Conservation (phyloP, 1,140 invertebrate genomes). For the Conus betulinus region DNA sequence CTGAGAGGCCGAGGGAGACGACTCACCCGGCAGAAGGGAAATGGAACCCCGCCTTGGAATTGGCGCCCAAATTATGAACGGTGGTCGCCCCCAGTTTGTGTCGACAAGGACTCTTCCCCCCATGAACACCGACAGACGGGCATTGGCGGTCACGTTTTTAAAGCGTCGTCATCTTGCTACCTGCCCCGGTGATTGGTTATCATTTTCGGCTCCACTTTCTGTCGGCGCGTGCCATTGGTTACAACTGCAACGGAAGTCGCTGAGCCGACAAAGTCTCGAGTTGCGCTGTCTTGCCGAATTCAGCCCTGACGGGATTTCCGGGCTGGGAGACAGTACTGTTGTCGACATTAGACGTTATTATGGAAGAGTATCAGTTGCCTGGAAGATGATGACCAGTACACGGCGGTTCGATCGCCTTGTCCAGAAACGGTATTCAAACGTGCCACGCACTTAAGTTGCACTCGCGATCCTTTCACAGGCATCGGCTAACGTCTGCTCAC, state of each 20-base stretch:
- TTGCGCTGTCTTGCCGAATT: background rate
- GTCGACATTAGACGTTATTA: background rate
- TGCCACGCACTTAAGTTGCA: too few relatives aligned
- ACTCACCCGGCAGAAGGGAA: background rate
- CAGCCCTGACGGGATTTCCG: background rate
- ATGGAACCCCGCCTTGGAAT: background rate
- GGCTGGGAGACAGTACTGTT: background rate
- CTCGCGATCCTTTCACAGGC: too few relatives aligned
- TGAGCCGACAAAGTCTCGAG: conserved; percentile 8
- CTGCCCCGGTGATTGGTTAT: conserved; percentile 13
- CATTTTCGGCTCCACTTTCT: conserved; percentile 18
- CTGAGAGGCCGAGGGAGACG: background rate
- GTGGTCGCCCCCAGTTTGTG: background rate
- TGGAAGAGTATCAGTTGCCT: background rate
- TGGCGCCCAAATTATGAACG: background rate
- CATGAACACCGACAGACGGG: background rate
- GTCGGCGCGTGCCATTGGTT: conserved; percentile 17
- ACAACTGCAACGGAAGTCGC: conserved; percentile 11
- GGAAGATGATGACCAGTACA: background rate
- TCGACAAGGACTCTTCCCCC: background rate
- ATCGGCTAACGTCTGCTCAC: too few relatives aligned
- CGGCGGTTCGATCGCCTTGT: too few relatives aligned
- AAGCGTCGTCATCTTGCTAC: background rate
- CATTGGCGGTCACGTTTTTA: conserved; percentile 14
- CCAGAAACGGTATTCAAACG: too few relatives aligned